Evolutionary conservation across 1,140 invertebrate species (phyloP).

Genomic region (Apocrypta bakeri): DNA sequence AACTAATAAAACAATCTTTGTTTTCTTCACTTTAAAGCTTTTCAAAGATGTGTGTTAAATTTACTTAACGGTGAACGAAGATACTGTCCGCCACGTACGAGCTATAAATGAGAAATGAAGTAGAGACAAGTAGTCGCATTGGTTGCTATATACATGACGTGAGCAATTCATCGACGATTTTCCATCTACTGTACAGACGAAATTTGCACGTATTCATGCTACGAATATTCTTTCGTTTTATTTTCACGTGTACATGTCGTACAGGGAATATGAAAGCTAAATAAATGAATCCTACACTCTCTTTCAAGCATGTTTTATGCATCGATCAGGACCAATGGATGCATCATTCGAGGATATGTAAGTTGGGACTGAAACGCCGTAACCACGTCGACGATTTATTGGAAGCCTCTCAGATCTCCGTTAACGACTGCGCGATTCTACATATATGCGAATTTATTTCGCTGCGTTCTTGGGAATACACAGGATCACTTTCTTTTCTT

Average conservation of each 20-base stretch:
- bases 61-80: no score
- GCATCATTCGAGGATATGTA: constrained; percentile 28
- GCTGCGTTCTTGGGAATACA: not conserved
- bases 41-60: no score
- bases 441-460: constrained; percentile 40
- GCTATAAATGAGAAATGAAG: not conserved
- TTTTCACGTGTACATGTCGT: not conserved
- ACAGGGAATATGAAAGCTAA: constrained; percentile 7
- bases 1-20: no score
- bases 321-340: not conserved
- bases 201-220: not conserved
- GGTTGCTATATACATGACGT: no score
- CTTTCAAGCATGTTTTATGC: constrained; percentile 31
- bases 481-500: not conserved
- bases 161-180: no score
- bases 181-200: not conserved
- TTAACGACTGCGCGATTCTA: constrained; percentile 27
- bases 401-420: constrained; percentile 15
- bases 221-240: not conserved
- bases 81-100: not conserved
- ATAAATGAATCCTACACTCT: constrained; percentile 16
- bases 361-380: not conserved
- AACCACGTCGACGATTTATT: constrained; percentile 22
- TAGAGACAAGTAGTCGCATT: not conserved
- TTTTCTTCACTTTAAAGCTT: no score